Conservation (phyloP, 2,888 invertebrate species). For the Agrotis ipsilon region DNA sequence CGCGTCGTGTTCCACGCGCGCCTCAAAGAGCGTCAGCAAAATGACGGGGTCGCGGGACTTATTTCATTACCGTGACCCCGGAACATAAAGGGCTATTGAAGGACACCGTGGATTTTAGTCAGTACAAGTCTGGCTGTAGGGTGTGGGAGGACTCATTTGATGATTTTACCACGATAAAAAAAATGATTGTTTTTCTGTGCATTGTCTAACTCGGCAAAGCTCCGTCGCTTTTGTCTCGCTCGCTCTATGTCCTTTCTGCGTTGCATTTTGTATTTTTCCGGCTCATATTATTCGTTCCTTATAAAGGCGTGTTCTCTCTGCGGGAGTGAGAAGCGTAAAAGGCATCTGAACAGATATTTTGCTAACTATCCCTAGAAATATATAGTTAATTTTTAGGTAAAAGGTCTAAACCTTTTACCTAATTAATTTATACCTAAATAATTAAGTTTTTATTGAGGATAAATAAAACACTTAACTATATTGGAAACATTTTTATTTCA, state of each 20-base stretch:
- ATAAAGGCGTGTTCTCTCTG: not conserved
- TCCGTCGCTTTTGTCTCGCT: not conserved
- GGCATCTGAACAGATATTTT: conserved; percentile 1
- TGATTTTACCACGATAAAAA: too few species aligned
- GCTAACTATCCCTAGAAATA: conserved; percentile 1
- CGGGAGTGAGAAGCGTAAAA: not conserved
- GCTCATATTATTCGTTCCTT: not conserved
- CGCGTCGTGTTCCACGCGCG: too few species aligned
- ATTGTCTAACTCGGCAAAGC: not conserved
- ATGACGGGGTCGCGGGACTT: too few species aligned
- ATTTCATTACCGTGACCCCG: too few species aligned
- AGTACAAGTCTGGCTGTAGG: too few species aligned
- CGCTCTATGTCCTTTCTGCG: not conserved
- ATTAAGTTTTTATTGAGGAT: not conserved
- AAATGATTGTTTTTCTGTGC: conserved; percentile 13
- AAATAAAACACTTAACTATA: not conserved
- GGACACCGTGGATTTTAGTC: too few species aligned
- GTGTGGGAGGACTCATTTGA: too few species aligned
- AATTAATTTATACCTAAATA: too few species aligned
- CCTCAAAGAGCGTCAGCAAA: too few species aligned
- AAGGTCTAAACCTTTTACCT: too few species aligned
- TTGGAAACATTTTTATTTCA: not conserved
- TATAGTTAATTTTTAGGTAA: not conserved
- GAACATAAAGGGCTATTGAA: too few species aligned
- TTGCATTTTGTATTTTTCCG: conserved; percentile 1